phyloP scores from a whole-genome alignment of 1,140 invertebrate genomes.

The Radopholus similis region DNA sequence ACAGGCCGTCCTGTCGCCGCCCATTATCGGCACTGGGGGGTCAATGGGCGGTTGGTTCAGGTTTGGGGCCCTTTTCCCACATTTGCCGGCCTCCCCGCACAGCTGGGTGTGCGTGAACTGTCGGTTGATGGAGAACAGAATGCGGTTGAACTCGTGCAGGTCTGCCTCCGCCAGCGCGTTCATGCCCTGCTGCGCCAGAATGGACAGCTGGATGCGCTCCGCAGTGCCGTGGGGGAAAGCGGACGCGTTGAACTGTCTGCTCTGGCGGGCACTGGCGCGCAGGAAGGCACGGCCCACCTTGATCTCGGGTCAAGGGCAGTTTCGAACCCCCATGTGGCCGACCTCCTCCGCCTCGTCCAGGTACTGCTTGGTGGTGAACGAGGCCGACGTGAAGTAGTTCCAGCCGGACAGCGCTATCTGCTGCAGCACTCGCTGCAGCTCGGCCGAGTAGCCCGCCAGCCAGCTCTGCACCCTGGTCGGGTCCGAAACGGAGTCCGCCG shows the following conservation, averaged over 20 bases:
- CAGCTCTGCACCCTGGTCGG: conserved; percentile 15
- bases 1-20: conserved; percentile 12
- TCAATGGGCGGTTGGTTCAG: too few relatives aligned
- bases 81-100: conserved; percentile 24
- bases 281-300: conserved; percentile 36
- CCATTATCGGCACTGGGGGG: background rate
- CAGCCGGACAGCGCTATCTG: conserved; percentile 41
- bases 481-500: conserved; percentile 35
- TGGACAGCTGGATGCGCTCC: conserved; percentile 20
- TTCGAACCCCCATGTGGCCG: background rate
- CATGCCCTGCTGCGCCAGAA: conserved; percentile 41
- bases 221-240: conserved; percentile 2
- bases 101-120: conserved; percentile 24
- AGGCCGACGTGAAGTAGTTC: conserved; percentile 48
- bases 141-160: conserved; percentile 32
- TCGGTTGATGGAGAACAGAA: conserved; percentile 37
- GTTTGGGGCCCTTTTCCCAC: too few relatives aligned
- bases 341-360: conserved; percentile 49
- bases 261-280: conserved; percentile 30
- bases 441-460: conserved; percentile 37
- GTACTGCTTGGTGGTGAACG: conserved; percentile 42
- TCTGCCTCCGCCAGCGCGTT: conserved; percentile 25
- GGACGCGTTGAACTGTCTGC: conserved; percentile 30
- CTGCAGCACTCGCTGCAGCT: conserved; percentile 37
- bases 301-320: background rate